Evolutionary conservation across 2,113 vertebrate species (phyloP).

Genomic region (Arvicanthis niloticus): DNA sequence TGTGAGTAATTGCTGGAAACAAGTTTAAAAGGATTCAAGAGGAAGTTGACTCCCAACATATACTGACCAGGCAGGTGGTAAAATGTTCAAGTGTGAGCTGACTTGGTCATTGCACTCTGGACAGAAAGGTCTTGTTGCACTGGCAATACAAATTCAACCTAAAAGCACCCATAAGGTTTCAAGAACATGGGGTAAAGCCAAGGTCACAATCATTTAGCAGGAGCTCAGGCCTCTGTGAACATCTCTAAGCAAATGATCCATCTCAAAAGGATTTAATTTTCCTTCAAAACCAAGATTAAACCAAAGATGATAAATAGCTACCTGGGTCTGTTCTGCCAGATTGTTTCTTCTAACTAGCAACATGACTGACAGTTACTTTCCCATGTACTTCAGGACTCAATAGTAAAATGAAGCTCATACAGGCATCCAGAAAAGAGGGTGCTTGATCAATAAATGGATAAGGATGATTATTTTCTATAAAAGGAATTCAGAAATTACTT

Average conservation of each 20-base stretch:
- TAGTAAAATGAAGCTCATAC: background rate
- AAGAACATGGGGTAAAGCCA: background rate
- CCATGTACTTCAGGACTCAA: background rate
- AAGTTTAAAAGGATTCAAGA: background rate
- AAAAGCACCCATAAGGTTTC: background rate
- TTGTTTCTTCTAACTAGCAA: background rate
- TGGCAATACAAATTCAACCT: background rate
- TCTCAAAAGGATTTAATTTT: background rate
- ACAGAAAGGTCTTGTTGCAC: background rate
- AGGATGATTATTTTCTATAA: background rate
- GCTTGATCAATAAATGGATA: background rate
- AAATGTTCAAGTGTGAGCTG: background rate
- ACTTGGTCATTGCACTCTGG: background rate
- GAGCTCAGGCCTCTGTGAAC: background rate
- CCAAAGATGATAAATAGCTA: background rate
- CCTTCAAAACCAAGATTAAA: background rate
- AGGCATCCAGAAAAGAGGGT: background rate
- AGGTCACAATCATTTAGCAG: background rate
- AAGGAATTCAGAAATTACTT: background rate
- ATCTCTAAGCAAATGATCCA: background rate
- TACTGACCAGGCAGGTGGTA: background rate
- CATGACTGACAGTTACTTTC: background rate
- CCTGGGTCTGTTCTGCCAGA: background rate
- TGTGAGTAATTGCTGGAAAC: constrained; percentile 29
- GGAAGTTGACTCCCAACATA: background rate